Base-by-base conservation (phyloP, 2,888 invertebrate genomes). In the Dysmachus trigonus region DNA sequence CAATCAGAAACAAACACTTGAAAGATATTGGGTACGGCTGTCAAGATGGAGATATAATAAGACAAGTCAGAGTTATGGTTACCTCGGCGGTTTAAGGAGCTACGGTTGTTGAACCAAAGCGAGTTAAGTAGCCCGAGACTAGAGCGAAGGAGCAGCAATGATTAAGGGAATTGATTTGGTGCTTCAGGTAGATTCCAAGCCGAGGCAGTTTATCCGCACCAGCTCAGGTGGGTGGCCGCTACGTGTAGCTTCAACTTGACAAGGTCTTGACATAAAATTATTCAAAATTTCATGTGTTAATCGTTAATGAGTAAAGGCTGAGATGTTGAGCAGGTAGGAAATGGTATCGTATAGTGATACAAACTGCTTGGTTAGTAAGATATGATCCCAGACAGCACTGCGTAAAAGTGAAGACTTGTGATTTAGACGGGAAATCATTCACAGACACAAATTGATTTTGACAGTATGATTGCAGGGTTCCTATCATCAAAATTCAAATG, bases 211-310 rank as follows among this genome's bases (percentile, higher is more conserved):
- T 82, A n/a, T 62, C 81, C 30, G 35, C 35, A 33, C 22, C 71
- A 27, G 35, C 31, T 86, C 72, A 79, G 73, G 85, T 87, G 87
- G 87, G 87, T 87, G 87, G 87, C 53, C 85, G 33, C 27, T 84
- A 72, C 47, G 15, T 76, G 30, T 10, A 38, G 71, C 35, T 35
- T 18, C 27, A 35, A 35, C 74, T 74, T 86, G 87, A 87, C 87
- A 87, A 87, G 86, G 86, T 87, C 87, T 87, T 86, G 87, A 87
- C 87, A 72, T 74, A 41, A 83, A 87, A 87, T 87, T 86, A 86
- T 87, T 87, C 86, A 86, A 86, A 87, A 79, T 84, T 84, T 87
- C 86, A 79, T 87, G 86, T 53, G 82, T 86, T 72, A 86, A 86
- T 71, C 82, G 73, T 27, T 18, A 35, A 82, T 71, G 82, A 62